Percentiles rank a stretch among this genome's conserved stretches.
Conservation (phyloP, 2,113 vertebrate species). For the Bothrops jararaca region DNA sequence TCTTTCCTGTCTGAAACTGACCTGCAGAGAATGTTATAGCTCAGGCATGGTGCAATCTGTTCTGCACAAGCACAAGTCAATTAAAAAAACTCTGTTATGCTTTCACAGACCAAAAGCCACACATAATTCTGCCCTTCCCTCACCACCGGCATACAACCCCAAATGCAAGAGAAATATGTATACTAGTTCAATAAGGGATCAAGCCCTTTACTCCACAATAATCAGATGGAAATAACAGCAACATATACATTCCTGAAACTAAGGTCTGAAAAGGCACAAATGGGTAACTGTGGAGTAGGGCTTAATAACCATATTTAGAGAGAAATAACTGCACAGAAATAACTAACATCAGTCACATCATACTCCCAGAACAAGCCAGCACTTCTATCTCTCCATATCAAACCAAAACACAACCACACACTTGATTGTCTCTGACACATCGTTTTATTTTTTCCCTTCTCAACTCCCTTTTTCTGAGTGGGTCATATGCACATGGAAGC, state of each 20-base stretch:
- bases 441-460: background rate
- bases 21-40: background rate
- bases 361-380: background rate
- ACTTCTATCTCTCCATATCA: background rate
- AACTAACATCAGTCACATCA: background rate
- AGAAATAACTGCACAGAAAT: background rate
- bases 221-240: background rate
- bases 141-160: background rate
- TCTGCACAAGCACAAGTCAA: background rate
- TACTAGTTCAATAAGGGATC: background rate
- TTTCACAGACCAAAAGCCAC: background rate
- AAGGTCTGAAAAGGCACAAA: background rate
- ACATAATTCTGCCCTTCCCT: background rate
- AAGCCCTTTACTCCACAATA: background rate
- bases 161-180: background rate
- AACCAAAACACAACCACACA: constrained; percentile 9
- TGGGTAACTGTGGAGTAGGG: background rate
- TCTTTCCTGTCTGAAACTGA: background rate
- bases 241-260: background rate
- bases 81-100: background rate
- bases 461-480: background rate
- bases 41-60: background rate
- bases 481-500: background rate
- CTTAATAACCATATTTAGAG: background rate
- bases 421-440: background rate